A percentile compares a stretch with the other conserved stretches of the same genome.
Evolutionary conservation across 2,113 vertebrate species (phyloP).

Genomic region (Saccopteryx leptura): DNA sequence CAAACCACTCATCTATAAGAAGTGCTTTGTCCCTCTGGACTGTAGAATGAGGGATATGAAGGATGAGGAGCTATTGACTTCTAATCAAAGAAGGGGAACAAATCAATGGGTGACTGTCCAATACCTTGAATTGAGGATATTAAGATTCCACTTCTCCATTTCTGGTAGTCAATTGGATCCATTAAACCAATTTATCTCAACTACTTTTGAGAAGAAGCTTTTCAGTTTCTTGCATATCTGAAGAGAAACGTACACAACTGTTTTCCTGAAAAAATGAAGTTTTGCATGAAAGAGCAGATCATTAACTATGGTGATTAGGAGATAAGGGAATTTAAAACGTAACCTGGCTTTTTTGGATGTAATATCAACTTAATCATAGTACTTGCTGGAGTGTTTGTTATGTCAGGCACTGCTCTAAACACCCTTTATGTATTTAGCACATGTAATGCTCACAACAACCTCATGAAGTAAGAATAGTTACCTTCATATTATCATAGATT

Average conservation of each 20-base stretch:
- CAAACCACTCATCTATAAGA: background rate
- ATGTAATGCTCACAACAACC: slow-evolving; percentile 23
- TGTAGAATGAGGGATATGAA: background rate
- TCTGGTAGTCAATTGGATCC: background rate
- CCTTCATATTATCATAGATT: background rate
- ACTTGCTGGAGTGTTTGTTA: background rate
- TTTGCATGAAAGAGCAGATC: slow-evolving; percentile 22
- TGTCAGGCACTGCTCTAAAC: background rate
- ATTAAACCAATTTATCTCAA: background rate
- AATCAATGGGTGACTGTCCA: background rate
- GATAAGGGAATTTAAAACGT: background rate
- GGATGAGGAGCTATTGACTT: slow-evolving; percentile 6
- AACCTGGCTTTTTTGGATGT: background rate
- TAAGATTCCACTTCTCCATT: background rate
- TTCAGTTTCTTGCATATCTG: slow-evolving; percentile 7
- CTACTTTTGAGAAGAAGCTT: background rate
- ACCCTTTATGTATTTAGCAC: background rate
- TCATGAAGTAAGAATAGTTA: background rate
- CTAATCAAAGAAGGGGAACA: slow-evolving; percentile 43
- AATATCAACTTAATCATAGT: background rate
- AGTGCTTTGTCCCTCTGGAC: background rate
- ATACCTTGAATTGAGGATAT: slow-evolving; percentile 11
- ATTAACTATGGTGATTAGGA: background rate
- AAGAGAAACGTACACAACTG: slow-evolving; percentile 32
- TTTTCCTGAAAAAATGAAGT: slow-evolving; percentile 46